These are phyloP conservation scores for Cydia splendana DNA, from an alignment of 1,140 invertebrate genomes.

Conservation along the genomic window DNA sequence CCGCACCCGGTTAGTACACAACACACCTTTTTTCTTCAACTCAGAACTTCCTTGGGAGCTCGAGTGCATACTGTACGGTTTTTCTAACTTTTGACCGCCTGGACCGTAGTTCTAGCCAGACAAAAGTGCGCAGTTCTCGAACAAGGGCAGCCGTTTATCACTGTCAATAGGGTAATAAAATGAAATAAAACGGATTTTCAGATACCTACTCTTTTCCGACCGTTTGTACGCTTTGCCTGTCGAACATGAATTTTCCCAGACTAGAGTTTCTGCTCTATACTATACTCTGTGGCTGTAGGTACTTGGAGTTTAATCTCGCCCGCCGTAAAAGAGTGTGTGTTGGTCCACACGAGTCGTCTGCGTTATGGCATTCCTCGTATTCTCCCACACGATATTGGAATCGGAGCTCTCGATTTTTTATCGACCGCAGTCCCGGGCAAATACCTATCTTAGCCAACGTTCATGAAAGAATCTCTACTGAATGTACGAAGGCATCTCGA, in stretches of 20 bases:
- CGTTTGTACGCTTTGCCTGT: too few species aligned
- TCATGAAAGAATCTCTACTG: constrained; percentile 6
- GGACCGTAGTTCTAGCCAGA: too few species aligned
- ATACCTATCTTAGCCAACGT: constrained; percentile 5
- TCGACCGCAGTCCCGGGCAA: constrained; percentile 15
- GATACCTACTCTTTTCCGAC: too few species aligned
- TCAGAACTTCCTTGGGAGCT: too few species aligned
- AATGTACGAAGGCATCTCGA: neutral
- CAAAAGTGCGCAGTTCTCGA: too few species aligned
- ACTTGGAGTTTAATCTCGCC: constrained; percentile 18
- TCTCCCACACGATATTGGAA: constrained; percentile 24
- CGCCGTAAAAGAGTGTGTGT: constrained; percentile 21
- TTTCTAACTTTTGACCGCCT: too few species aligned
- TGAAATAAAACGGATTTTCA: too few species aligned
- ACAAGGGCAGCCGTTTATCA: too few species aligned
- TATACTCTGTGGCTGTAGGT: neutral
- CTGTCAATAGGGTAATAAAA: too few species aligned
- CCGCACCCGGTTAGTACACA: too few species aligned
- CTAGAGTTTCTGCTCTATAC: neutral
- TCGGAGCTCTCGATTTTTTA: neutral
- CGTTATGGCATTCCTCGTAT: constrained; percentile 29
- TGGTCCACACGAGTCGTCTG: constrained; percentile 28
- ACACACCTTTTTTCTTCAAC: too few species aligned
- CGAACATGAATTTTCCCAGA: neutral
- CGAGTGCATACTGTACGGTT: too few species aligned